Evolutionary conservation across 1,140 invertebrate species (phyloP), one percentile per base, ranked within the genome.

Genomic region (Drosophila tropicalis): DNA sequence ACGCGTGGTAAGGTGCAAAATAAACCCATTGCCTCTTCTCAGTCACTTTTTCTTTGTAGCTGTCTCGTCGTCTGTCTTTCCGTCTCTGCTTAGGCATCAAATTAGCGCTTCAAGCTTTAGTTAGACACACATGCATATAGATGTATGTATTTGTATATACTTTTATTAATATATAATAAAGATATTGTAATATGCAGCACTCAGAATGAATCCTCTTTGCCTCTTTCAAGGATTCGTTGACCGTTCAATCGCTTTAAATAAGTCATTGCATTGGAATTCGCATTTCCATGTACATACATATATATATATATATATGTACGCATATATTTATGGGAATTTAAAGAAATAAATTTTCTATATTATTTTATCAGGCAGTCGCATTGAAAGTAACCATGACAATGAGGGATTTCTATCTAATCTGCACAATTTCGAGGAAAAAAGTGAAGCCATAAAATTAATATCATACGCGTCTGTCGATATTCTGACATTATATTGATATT

Each of bases 1-100:
- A 51, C 17, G 19, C 9, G 3, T 51, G 10, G 77, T 69, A 76
- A 81, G 75, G 81, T 87, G 81, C 82, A 86, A 83, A 76, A 51
- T 22, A 22, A 65, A 65, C 71, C 79, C 78, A 71, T 73, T 62
- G 61, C 15, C 70, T 39, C 44, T 58, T 62, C 39, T 2, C 44
- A 40, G 36, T 70, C 70, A 75, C 76, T 12, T 0, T 51, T 7
- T 22, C 17, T 22, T 51, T 12, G 44, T 3, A 9, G 17, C 9
- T 22, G 44, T 51, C 17, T 51, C 19, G 9, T 22, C 44, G 17
- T 51, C 44, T 22, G 9, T 13, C 34, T 36, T 1, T 47, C 17
- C 22, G 17, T 51, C 44, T 51, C 44, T 22, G 9, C 9, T 22
- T 22, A 10, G 7, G 2, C 44, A 51, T 51, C 9, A 51, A 51